Evolutionary conservation across 2,888 invertebrate genomes (phyloP).

Genomic region (Yponomeuta cagnagella): DNA sequence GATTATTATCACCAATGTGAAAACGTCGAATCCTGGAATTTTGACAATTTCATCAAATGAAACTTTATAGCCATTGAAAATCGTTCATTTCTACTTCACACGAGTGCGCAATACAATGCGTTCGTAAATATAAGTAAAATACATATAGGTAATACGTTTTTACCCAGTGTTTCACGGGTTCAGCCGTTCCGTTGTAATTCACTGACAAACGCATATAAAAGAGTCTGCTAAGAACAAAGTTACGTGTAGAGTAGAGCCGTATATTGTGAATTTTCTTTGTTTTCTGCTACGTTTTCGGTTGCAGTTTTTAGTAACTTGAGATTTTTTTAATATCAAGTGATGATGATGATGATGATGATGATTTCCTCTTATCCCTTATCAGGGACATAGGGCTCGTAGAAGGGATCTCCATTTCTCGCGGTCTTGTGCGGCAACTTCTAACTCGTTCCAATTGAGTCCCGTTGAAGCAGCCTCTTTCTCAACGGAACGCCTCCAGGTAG

Average conservation of each 20-base stretch:
- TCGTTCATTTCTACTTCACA: background rate
- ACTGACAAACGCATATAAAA: conserved; percentile 73
- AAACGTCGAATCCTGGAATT: background rate
- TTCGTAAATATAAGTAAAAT: conserved; percentile 10
- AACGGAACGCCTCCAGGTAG: no score
- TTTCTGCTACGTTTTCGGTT: conserved; percentile 12
- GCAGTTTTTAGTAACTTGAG: no score
- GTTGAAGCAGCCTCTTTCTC: no score
- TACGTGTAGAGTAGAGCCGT: conserved; percentile 32
- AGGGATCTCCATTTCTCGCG: no score
- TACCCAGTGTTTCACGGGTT: conserved; percentile 16
- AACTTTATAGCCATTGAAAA: background rate
- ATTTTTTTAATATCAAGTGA: no score
- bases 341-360: no score
- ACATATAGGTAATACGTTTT: conserved; percentile 18
- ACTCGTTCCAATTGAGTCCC: no score
- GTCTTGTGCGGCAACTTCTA: no score
- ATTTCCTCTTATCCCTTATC: no score
- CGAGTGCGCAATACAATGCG: background rate
- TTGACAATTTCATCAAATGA: background rate
- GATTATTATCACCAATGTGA: no score
- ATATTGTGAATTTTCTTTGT: conserved; percentile 6
- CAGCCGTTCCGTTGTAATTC: conserved; percentile 66
- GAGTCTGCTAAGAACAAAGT: conserved; percentile 50
- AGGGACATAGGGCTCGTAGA: no score